phyloP scores from a whole-genome alignment of 2,797 vertebrate genomes.

The Odontamblyopus rebecca region DNA sequence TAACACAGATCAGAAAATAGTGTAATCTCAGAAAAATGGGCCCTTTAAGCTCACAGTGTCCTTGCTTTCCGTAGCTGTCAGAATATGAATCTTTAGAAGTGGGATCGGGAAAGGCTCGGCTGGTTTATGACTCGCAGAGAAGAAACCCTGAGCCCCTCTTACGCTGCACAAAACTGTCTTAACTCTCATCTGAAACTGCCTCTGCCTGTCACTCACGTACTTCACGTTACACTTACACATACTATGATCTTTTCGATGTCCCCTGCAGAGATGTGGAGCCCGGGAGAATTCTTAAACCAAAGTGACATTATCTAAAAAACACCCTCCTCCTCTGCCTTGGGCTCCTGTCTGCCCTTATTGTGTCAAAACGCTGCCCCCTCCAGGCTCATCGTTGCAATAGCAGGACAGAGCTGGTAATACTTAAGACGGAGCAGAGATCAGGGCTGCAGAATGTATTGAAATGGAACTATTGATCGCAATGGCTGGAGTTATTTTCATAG shows the following conservation, averaged over 20 bases:
- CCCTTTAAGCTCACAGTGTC: neutral
- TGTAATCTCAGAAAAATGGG: too few species aligned
- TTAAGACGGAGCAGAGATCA: too few species aligned
- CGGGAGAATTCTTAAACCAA: slow-evolving; percentile 14
- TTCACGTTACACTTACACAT: neutral
- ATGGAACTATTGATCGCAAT: too few species aligned
- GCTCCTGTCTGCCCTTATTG: slow-evolving; percentile 51
- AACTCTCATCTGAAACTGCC: slow-evolving; percentile 9
- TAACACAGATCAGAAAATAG: too few species aligned
- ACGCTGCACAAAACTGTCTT: slow-evolving; percentile 50
- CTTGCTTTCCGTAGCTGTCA: neutral
- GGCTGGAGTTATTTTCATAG: too few species aligned
- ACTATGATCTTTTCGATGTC: neutral
- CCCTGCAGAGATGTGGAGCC: neutral
- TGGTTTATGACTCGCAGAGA: slow-evolving; percentile 52
- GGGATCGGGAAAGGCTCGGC: slow-evolving; percentile 46
- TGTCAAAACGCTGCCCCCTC: slow-evolving; percentile 52
- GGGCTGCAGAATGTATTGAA: too few species aligned
- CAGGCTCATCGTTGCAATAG: slow-evolving; percentile 41
- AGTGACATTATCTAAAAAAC: slow-evolving; percentile 40
- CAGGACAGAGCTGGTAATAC: slow-evolving; percentile 19
- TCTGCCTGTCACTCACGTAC: slow-evolving; percentile 37
- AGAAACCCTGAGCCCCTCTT: slow-evolving; percentile 49
- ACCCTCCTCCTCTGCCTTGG: neutral
- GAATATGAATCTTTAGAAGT: slow-evolving; percentile 15